Evolutionary conservation across 2,797 vertebrate species (phyloP).

Genomic region (Halcyon chelicuti): DNA sequence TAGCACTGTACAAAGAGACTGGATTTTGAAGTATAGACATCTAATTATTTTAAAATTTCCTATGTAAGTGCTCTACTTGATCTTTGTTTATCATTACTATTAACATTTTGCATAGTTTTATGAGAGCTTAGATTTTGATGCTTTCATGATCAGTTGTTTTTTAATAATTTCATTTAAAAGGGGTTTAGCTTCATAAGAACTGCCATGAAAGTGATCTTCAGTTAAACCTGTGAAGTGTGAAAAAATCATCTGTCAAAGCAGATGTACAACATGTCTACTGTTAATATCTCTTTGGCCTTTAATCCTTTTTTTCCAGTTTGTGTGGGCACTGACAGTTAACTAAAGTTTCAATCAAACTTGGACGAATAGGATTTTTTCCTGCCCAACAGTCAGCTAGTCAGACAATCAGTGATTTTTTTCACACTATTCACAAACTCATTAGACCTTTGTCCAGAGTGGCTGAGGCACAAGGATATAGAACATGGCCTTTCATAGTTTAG

Average conservation of each 20-base stretch:
- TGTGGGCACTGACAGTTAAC: conserved; percentile 30
- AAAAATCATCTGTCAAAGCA: conserved; percentile 71
- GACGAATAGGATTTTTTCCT: conserved; percentile 44
- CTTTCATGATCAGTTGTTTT: conserved; percentile 28
- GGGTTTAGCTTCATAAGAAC: conserved; percentile 21
- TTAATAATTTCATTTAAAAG: conserved; percentile 27
- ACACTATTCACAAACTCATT: conserved; percentile 56
- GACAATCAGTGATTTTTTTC: conserved; percentile 30
- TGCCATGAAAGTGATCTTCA: conserved; percentile 44
- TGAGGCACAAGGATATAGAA: conserved; percentile 29
- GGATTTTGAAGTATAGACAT: background rate
- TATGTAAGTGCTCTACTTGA: background rate
- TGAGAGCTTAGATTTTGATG: background rate
- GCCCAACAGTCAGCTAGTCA: background rate
- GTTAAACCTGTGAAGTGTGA: conserved; percentile 68
- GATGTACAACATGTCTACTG: conserved; percentile 39
- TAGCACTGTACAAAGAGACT: background rate
- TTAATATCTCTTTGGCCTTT: conserved; percentile 59
- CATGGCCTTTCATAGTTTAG: conserved; percentile 4
- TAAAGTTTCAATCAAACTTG: conserved; percentile 45
- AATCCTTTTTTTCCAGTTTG: conserved; percentile 21
- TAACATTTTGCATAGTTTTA: background rate
- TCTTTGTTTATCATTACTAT: background rate
- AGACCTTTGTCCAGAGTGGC: conserved; percentile 45
- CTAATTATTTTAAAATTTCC: background rate